Percentiles rank a stretch among this genome's conserved stretches.
These are phyloP conservation scores for Scaptomyza pallida DNA, from an alignment of 1,140 invertebrate species.

Conservation along the genomic window DNA sequence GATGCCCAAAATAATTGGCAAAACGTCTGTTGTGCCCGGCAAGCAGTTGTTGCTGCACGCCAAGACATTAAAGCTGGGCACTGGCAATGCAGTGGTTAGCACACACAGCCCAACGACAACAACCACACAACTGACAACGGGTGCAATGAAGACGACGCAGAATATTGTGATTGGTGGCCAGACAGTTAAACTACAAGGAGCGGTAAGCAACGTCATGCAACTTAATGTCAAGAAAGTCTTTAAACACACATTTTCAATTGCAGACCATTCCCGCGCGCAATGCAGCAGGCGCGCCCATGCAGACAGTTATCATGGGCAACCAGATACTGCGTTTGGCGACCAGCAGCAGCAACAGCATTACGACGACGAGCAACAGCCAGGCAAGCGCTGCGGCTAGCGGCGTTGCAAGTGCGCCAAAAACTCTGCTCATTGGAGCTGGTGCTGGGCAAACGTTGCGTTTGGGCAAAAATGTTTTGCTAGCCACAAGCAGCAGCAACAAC, in stretches of 20 bases:
- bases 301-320: conserved; percentile 84
- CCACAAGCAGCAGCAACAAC: conserved; percentile 29
- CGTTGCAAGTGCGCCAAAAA: conserved; percentile 60
- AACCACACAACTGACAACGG: conserved; percentile 5
- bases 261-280: conserved; percentile 50
- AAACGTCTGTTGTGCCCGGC: conserved; percentile 83
- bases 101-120: conserved; percentile 25
- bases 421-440: conserved; percentile 65
- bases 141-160: conserved; percentile 49
- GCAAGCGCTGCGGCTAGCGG: conserved; percentile 34
- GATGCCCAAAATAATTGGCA: conserved; percentile 69
- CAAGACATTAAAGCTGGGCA: conserved; percentile 56
- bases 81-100: conserved; percentile 30
- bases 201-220: conserved; percentile 53
- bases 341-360: conserved; percentile 48
- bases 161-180: conserved; percentile 83
- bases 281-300: conserved; percentile 43
- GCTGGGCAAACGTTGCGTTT: conserved; percentile 67
- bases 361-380: conserved; percentile 18
- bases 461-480: conserved; percentile 67
- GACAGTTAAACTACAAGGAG: conserved; percentile 74
- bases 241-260: no score
- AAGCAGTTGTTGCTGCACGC: conserved; percentile 84
- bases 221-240: no score
- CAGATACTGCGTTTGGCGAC: conserved; percentile 70